Evolutionary conservation across 2,797 vertebrate genomes (phyloP), one percentile per base, ranked within the genome.

Genomic region (Dicrostonyx torquatus): DNA sequence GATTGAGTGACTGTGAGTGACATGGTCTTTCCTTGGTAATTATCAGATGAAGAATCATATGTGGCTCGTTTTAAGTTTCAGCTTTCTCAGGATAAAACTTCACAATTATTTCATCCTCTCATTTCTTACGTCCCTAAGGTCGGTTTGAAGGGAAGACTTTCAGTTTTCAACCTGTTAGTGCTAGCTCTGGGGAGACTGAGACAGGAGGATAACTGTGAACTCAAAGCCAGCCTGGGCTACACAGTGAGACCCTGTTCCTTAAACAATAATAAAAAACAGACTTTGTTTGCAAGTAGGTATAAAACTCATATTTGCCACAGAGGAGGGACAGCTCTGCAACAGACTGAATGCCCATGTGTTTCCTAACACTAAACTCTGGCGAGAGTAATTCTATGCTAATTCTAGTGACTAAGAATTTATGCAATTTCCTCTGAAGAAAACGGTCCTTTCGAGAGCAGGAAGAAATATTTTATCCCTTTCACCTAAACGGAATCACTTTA

Each of bases 381-480:
- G 89, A 95, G 91, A 82, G 78, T 43, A 87, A 9, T 89, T 95
- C 64, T 94, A 77, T 93, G 45, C 84, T 97, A 97, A 96, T 95
- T 96, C 2, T 2, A 97, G 73, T 75, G 90, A 96, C 86, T 93
- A 97, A 94, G 95, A 97, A 95, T 95, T 95, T 95, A 75, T 95
- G 90, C 87, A 96, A 95, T 97, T 97, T 97, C 95, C 94, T 95
- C 79, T 89, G 90, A 94, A 93, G 88, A 97, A 96, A 97, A 93
- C 78, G 64, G 84, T 95, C 43, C 94, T 92, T 94, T 76, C 76
- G 93, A 95, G 89, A 95, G 40, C 80, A 94, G 87, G 90, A 96
- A 96, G 95, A 93, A 94, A 89, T 93, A 93, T 70, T 96, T 93
- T 78, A 94, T 95, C 80, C 87, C 64, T 22, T 91, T 90, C 66